Evolutionary conservation across 2,888 invertebrate species (phyloP).

Genomic region (Polietes domitor): DNA sequence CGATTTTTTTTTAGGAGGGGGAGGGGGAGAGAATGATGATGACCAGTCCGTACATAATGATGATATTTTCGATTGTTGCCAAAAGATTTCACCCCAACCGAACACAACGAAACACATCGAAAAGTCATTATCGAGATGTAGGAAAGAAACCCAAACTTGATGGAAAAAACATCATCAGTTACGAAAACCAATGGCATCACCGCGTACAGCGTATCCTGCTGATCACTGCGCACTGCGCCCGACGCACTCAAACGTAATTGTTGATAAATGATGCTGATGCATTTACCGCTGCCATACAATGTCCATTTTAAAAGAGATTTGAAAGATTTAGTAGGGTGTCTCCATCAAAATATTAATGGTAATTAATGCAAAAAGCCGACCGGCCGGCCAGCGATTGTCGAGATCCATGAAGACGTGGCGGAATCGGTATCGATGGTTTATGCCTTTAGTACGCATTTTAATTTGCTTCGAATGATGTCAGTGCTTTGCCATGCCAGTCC

Average conservation of each 20-base stretch:
- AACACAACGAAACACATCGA: slow-evolving; percentile 28
- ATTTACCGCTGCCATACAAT: slow-evolving; percentile 4
- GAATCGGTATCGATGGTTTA: slow-evolving; percentile 43
- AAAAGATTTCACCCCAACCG: slow-evolving; percentile 16
- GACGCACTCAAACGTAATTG: slow-evolving; percentile 56
- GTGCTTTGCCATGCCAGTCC: neutral
- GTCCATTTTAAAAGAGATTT: slow-evolving; percentile 42
- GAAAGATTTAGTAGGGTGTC: slow-evolving; percentile 56
- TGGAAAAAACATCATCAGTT: slow-evolving; percentile 25
- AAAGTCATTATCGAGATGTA: neutral
- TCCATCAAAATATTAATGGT: slow-evolving; percentile 61
- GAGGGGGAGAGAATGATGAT: slow-evolving; percentile 31
- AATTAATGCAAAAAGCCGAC: slow-evolving; percentile 56
- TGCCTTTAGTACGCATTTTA: slow-evolving; percentile 43
- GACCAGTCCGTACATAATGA: slow-evolving; percentile 18
- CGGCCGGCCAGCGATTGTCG: slow-evolving; percentile 3
- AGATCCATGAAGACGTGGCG: slow-evolving; percentile 29
- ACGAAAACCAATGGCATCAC: slow-evolving; percentile 43
- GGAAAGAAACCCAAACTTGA: slow-evolving; percentile 43
- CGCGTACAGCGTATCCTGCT: slow-evolving; percentile 55
- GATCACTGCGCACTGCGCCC: slow-evolving; percentile 54
- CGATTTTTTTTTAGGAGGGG: slow-evolving; percentile 10
- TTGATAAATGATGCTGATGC: slow-evolving; percentile 55
- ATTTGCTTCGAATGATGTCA: slow-evolving; percentile 5
- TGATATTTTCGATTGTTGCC: slow-evolving; percentile 8